Percentiles rank a stretch among this genome's conserved stretches.
These are phyloP conservation scores for Deilephila porcellus DNA, from an alignment of 2,888 invertebrate genomes.

Conservation along the genomic window DNA sequence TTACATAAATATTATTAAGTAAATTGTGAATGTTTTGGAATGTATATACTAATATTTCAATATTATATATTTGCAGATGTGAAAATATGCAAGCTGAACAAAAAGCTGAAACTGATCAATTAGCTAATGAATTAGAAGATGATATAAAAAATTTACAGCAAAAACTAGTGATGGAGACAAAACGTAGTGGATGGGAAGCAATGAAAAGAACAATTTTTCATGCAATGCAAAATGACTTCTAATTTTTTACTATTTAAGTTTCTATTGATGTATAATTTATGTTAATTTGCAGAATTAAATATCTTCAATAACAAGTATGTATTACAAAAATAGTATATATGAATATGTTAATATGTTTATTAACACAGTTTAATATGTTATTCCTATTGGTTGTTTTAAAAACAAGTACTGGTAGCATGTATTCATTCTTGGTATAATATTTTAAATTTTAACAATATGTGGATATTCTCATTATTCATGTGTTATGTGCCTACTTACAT, in stretches of 20 bases:
- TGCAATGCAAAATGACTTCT: slow-evolving; percentile 73
- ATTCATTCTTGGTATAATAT: no score
- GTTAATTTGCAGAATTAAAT: slow-evolving; percentile 27
- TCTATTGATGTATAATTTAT: no score
- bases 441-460: no score
- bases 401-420: no score
- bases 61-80: slow-evolving; percentile 54
- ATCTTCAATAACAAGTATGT: neutral
- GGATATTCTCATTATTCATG: no score
- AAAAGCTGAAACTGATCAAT: slow-evolving; percentile 59
- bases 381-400: no score
- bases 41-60: neutral
- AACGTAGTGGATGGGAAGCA: slow-evolving; percentile 68
- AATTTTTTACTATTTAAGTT: slow-evolving; percentile 36
- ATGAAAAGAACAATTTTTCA: slow-evolving; percentile 67
- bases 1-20: no score
- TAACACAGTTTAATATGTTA: no score
- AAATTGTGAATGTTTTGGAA: no score
- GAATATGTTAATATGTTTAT: no score
- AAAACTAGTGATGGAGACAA: slow-evolving; percentile 70
- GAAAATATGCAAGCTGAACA: slow-evolving; percentile 66
- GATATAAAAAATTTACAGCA: slow-evolving; percentile 69
- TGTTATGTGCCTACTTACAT: no score
- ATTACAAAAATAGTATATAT: no score
- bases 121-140: slow-evolving; percentile 68